A percentile compares a stretch with the other conserved stretches of the same genome.
Evolutionary conservation across 2,113 vertebrate species (phyloP).

Genomic region (Hemiscyllium ocellatum): DNA sequence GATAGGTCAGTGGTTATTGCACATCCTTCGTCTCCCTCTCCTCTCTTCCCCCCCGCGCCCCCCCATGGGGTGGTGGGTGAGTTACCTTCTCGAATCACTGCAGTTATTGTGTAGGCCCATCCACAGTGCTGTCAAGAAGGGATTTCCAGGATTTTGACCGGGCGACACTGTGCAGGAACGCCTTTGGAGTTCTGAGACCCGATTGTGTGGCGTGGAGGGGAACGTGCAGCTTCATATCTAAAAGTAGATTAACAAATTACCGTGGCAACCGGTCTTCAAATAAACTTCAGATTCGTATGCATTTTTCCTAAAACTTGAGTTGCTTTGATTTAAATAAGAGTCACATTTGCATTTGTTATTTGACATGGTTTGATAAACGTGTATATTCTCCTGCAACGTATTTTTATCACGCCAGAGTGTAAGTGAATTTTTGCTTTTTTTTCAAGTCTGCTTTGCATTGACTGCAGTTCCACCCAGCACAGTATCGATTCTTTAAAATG

Average conservation of each 20-base stretch:
- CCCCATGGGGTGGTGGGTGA: too few species aligned
- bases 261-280: background rate
- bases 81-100: too few species aligned
- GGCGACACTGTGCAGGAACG: too few species aligned
- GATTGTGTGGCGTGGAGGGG: too few species aligned
- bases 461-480: background rate
- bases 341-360: background rate
- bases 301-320: background rate
- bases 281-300: background rate
- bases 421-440: background rate
- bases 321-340: background rate
- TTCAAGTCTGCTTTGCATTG: background rate
- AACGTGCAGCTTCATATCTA: background rate
- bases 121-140: too few species aligned
- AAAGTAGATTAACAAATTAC: background rate
- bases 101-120: too few species aligned
- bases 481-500: background rate
- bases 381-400: background rate
- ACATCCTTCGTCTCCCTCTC: too few species aligned
- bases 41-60: too few species aligned
- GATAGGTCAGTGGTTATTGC: too few species aligned
- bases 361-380: background rate
- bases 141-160: too few species aligned
- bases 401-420: background rate
- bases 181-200: too few species aligned